A percentile compares a stretch with the other conserved stretches of the same genome.
Evolutionary conservation across 2,113 vertebrate genomes (phyloP).

Genomic region (Aphelocoma coerulescens): DNA sequence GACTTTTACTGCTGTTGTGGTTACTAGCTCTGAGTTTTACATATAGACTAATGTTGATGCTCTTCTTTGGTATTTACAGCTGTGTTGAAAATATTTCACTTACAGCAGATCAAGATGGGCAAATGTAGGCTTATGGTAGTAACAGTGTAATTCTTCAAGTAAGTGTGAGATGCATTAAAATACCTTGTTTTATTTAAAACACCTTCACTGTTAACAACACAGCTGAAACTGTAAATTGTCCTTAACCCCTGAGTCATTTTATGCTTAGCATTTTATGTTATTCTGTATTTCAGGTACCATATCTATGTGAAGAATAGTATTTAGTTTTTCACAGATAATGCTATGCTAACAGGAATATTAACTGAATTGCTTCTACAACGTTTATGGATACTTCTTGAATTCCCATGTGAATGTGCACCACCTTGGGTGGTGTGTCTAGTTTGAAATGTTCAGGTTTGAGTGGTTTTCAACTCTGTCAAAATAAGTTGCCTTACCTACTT

Average conservation of each 20-base stretch:
- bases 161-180: background rate
- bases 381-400: background rate
- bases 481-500: background rate
- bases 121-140: background rate
- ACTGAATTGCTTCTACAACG: background rate
- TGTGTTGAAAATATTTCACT: background rate
- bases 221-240: constrained; percentile 43
- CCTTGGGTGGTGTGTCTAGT: background rate
- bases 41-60: background rate
- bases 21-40: background rate
- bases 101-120: background rate
- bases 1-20: background rate
- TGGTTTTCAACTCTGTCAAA: background rate
- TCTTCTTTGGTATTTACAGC: background rate
- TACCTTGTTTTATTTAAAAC: background rate
- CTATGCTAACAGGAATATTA: background rate
- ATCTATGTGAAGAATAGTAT: background rate
- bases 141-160: background rate
- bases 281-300: background rate
- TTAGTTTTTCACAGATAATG: background rate
- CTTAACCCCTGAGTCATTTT: constrained; percentile 4
- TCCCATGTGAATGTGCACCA: background rate
- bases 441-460: background rate
- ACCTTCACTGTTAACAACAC: constrained; percentile 10
- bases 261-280: background rate